Percentiles rank a stretch among this genome's conserved stretches.
Evolutionary conservation across 2,797 vertebrate species (phyloP).

Genomic region (Leptatherina wallacei): DNA sequence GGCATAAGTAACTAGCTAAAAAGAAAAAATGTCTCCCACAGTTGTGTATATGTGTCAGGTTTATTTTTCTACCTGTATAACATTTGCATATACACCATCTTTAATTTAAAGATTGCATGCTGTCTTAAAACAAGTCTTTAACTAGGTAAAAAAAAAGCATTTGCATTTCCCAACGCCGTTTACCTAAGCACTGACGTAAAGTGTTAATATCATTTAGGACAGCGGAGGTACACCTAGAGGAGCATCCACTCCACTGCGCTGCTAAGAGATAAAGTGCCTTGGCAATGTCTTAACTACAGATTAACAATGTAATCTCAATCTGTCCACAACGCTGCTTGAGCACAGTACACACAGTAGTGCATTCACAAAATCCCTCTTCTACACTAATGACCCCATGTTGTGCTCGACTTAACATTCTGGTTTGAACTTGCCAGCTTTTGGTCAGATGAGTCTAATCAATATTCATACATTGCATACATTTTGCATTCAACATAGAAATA

Average conservation of each 20-base stretch:
- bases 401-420: neutral
- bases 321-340: slow-evolving; percentile 53
- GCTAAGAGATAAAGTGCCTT: slow-evolving; percentile 71
- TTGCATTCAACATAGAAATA: no score
- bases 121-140: neutral
- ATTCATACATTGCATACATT: no score
- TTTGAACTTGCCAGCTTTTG: neutral
- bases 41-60: neutral
- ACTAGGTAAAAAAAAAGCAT: neutral
- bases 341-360: slow-evolving; percentile 5
- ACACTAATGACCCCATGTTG: neutral
- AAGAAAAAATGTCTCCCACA: neutral
- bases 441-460: neutral
- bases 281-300: slow-evolving; percentile 70
- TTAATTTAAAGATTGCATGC: neutral
- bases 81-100: neutral
- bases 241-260: slow-evolving; percentile 37
- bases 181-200: slow-evolving; percentile 21
- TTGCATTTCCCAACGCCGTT: slow-evolving; percentile 10
- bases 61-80: neutral
- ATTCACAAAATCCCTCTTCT: neutral
- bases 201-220: slow-evolving; percentile 21
- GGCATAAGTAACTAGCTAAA: neutral
- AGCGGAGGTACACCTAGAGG: slow-evolving; percentile 23
- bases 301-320: slow-evolving; percentile 81